phyloP scores from a whole-genome alignment of 2,113 vertebrate genomes.

The Garra rufa region DNA sequence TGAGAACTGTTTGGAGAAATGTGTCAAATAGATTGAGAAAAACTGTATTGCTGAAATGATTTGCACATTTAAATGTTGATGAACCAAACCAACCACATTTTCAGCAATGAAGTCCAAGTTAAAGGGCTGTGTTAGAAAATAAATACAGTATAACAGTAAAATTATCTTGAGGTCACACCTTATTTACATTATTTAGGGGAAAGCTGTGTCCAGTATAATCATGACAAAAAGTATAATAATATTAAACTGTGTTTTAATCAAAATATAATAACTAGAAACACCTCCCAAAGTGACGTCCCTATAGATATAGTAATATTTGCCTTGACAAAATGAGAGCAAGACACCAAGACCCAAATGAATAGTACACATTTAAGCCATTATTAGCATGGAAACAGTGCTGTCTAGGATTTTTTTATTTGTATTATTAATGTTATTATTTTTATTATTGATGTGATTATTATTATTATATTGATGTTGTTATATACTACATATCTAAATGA shows the following conservation, averaged over 20 bases:
- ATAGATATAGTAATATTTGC: constrained; percentile 59
- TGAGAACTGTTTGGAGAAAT: no score
- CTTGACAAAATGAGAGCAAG: constrained; percentile 55
- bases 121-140: constrained; percentile 52
- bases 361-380: neutral
- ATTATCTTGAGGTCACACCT: neutral
- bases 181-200: neutral
- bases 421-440: neutral
- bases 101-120: neutral
- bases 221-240: neutral
- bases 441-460: neutral
- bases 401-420: neutral
- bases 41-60: neutral
- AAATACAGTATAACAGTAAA: neutral
- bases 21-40: no score
- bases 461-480: neutral
- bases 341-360: neutral
- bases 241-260: neutral
- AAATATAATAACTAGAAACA: neutral
- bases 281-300: neutral
- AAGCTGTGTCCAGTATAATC: neutral
- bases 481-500: neutral
- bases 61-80: constrained; percentile 47
- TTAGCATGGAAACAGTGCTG: neutral
- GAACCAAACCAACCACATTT: neutral